phyloP scores from a whole-genome alignment of 2,113 vertebrate species.

The Toxotes chatareus region DNA sequence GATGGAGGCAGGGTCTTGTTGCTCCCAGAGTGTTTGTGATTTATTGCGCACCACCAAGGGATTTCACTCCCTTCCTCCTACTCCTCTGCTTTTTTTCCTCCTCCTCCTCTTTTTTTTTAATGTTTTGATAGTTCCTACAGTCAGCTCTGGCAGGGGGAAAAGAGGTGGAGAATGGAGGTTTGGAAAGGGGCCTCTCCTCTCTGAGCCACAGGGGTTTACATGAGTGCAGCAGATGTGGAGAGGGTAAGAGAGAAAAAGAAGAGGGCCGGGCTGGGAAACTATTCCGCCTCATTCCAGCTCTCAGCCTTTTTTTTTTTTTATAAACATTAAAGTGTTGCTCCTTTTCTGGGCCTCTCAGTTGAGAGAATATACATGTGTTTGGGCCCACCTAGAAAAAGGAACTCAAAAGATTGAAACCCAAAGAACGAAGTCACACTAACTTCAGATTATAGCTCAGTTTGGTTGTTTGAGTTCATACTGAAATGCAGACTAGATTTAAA shows the following conservation, averaged over 20 bases:
- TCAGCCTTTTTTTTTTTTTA: constrained; percentile 48
- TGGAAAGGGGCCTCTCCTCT: constrained; percentile 72
- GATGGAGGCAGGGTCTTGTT: constrained; percentile 72
- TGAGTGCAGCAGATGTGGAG: constrained; percentile 87
- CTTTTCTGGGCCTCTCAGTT: constrained; percentile 73
- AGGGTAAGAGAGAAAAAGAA: constrained; percentile 52
- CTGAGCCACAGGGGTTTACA: constrained; percentile 80
- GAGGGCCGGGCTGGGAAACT: constrained; percentile 72
- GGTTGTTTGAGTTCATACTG: constrained; percentile 7
- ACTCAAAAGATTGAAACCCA: constrained; percentile 23
- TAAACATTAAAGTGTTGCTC: constrained; percentile 74
- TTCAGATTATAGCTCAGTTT: constrained; percentile 7
- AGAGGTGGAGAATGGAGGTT: constrained; percentile 67
- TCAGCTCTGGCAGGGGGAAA: constrained; percentile 59
- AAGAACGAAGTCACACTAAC: neutral
- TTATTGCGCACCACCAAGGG: constrained; percentile 80
- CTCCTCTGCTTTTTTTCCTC: constrained; percentile 33
- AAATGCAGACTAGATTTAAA: neutral
- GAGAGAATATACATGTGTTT: constrained; percentile 56
- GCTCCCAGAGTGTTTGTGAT: constrained; percentile 79
- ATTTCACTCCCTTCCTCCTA: constrained; percentile 72
- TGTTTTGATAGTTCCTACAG: constrained; percentile 83
- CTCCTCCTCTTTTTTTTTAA: constrained; percentile 54
- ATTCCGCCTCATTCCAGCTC: constrained; percentile 77
- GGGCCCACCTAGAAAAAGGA: constrained; percentile 30